Percentiles rank a stretch among this genome's conserved stretches.
Evolutionary conservation across 2,797 vertebrate genomes (phyloP).

Genomic region (Helostoma temminkii): DNA sequence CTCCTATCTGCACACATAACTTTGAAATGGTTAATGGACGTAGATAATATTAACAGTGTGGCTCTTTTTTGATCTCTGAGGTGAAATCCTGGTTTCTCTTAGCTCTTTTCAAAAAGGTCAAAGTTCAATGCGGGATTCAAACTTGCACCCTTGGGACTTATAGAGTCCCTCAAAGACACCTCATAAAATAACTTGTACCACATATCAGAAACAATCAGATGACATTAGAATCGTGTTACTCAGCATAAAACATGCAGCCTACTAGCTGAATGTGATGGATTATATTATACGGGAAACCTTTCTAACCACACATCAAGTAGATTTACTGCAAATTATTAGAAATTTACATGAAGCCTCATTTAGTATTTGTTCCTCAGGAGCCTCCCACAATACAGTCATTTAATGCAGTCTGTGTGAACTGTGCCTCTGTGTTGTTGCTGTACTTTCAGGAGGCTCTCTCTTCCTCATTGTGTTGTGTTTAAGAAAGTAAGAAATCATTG

Average conservation of each 20-base stretch:
- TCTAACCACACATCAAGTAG: not conserved
- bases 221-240: slow-evolving; percentile 1
- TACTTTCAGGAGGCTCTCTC: not conserved
- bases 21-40: slow-evolving; percentile 47
- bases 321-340: not conserved
- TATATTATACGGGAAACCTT: not conserved
- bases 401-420: not conserved
- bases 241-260: not conserved
- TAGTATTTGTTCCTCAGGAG: not conserved
- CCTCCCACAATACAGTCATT: not conserved
- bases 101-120: slow-evolving; percentile 38
- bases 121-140: slow-evolving; percentile 25
- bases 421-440: slow-evolving; percentile 13
- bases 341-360: not conserved
- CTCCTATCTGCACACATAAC: slow-evolving; percentile 10
- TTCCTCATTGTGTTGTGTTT: too few relatives aligned
- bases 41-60: slow-evolving; percentile 29
- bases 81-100: slow-evolving; percentile 34
- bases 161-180: slow-evolving; percentile 3
- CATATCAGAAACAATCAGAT: slow-evolving; percentile 1
- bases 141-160: slow-evolving; percentile 17
- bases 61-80: slow-evolving; percentile 40
- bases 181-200: not conserved
- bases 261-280: not conserved
- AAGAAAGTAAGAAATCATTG: too few relatives aligned